phyloP scores from a whole-genome alignment of 2,113 vertebrate species.

The Emydocephalus ijimae region DNA sequence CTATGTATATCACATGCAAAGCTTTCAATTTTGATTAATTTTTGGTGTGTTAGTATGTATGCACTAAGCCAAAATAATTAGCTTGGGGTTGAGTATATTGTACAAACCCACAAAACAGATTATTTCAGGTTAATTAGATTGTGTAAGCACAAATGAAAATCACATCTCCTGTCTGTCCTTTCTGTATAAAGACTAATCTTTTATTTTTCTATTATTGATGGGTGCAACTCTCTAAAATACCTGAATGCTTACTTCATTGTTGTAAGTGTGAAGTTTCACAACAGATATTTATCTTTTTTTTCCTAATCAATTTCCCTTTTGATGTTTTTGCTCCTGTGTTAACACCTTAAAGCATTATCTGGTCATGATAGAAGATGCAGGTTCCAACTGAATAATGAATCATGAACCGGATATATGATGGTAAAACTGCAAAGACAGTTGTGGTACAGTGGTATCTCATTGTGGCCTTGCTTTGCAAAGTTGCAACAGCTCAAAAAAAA shows the following conservation, averaged over 20 bases:
- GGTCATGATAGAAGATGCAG: not conserved
- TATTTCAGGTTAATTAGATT: not conserved
- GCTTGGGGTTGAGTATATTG: not conserved
- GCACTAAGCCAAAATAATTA: not conserved
- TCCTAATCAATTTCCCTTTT: not conserved
- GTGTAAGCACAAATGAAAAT: not conserved
- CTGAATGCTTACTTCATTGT: not conserved
- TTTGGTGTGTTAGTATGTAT: not conserved
- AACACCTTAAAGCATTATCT: not conserved
- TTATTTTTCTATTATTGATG: not conserved
- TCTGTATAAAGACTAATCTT: not conserved
- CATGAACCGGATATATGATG: not conserved
- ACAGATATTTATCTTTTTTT: not conserved
- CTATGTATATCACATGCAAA: not conserved
- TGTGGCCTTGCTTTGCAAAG: not conserved
- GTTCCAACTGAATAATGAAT: not conserved
- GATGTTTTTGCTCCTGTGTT: not conserved
- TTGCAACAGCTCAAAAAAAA: not conserved
- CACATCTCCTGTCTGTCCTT: not conserved
- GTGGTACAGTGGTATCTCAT: not conserved
- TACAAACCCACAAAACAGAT: not conserved
- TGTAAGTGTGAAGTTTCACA: constrained; percentile 8
- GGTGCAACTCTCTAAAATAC: not conserved
- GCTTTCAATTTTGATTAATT: not conserved
- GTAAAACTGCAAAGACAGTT: not conserved